These are phyloP conservation scores for Heterodera filipjevi DNA, from an alignment of 2,888 invertebrate genomes.

Conservation along the genomic window DNA sequence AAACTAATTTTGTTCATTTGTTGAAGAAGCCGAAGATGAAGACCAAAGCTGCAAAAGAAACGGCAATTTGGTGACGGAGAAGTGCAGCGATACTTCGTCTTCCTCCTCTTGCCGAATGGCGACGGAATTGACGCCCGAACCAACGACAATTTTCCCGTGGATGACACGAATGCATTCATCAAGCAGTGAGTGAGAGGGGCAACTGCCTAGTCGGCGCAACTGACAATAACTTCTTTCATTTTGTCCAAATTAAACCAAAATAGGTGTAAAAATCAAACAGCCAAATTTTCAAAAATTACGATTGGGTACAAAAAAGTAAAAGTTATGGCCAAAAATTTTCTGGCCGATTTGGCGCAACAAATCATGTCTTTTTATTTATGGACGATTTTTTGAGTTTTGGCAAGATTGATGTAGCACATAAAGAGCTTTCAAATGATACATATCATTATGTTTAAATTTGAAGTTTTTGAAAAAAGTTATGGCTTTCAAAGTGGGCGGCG, in stretches of 20 bases:
- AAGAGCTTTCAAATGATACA: not conserved
- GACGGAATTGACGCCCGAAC: slow-evolving; percentile 23
- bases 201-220: slow-evolving; percentile 1
- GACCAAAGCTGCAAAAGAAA: not conserved
- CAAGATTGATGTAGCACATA: not conserved
- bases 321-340: too few relatives aligned
- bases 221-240: not conserved
- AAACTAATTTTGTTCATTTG: not conserved
- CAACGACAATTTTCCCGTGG: slow-evolving; percentile 63
- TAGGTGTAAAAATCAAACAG: too few relatives aligned
- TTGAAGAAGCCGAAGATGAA: not conserved
- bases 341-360: too few relatives aligned
- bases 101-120: not conserved
- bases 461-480: too few relatives aligned
- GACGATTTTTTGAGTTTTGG: not conserved
- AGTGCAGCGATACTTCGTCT: not conserved
- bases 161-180: slow-evolving; percentile 64
- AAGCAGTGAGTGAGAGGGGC: slow-evolving; percentile 48
- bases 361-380: too few relatives aligned
- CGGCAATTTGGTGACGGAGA: not conserved
- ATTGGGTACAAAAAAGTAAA: too few relatives aligned
- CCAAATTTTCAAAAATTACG: too few relatives aligned
- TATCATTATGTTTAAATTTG: too few relatives aligned
- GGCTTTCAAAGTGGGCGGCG: too few relatives aligned
- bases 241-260: too few relatives aligned